These are phyloP conservation scores for Eilema depressum DNA, from an alignment of 2,888 invertebrate species.

Conservation along the genomic window DNA sequence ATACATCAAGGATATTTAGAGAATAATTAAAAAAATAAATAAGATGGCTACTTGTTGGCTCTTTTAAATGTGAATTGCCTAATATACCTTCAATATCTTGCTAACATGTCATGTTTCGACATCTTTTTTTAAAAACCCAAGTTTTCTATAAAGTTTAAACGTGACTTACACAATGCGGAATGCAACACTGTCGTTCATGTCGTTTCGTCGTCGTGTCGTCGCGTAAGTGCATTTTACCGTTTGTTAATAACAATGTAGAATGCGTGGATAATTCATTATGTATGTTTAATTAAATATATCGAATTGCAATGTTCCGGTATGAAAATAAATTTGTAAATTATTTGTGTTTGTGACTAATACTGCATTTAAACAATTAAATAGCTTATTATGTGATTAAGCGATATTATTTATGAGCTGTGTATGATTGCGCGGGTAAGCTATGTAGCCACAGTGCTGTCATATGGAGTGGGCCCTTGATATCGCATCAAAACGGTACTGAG, in stretches of 20 bases:
- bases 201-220: neutral
- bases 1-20: constrained; percentile 7
- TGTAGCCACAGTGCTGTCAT: neutral
- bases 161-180: neutral
- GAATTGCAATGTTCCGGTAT: neutral
- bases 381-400: neutral
- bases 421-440: neutral
- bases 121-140: neutral
- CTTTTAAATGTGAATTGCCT: neutral
- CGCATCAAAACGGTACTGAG: too few species aligned
- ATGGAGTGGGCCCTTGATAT: too few species aligned
- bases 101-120: neutral
- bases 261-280: neutral
- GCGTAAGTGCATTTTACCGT: neutral
- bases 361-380: neutral
- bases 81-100: neutral
- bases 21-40: neutral
- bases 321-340: neutral
- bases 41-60: neutral
- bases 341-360: neutral
- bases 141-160: neutral
- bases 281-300: neutral
- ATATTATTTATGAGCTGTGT: neutral
- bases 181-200: neutral
- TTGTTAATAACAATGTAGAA: neutral